A percentile compares a stretch with the other conserved stretches of the same genome.
Evolutionary conservation across 2,888 invertebrate genomes (phyloP).

Genomic region (Sarcophaga variegata): DNA sequence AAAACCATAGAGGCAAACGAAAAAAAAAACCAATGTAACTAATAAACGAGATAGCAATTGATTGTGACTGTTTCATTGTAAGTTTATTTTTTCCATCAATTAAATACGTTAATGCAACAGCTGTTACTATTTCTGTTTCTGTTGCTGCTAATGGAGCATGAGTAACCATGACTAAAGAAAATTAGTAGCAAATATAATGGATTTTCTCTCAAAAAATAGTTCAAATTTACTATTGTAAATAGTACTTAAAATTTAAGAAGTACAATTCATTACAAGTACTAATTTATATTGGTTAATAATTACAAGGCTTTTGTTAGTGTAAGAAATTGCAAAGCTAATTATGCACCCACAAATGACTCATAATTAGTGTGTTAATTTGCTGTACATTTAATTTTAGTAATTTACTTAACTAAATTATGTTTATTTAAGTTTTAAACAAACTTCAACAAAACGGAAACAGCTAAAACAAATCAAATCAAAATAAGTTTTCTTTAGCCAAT

Average conservation of each 20-base stretch:
- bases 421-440: neutral
- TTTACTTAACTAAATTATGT: no score
- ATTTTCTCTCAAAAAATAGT: no score
- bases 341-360: no score
- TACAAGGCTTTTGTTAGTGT: neutral
- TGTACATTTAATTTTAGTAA: no score
- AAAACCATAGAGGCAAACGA: slow-evolving; percentile 9
- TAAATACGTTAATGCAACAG: neutral
- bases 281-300: no score
- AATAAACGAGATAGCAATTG: neutral
- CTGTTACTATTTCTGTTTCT: neutral
- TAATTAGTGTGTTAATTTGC: no score
- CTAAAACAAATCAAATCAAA: neutral
- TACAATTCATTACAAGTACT: neutral
- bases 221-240: no score
- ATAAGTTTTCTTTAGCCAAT: neutral
- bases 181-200: neutral
- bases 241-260: neutral
- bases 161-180: slow-evolving; percentile 7
- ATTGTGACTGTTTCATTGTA: neutral
- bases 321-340: no score
- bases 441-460: neutral
- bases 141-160: no score
- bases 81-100: neutral
- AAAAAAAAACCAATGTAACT: neutral